Evolutionary conservation across 2,797 vertebrate species (phyloP).

Genomic region (Sylvia borin): DNA sequence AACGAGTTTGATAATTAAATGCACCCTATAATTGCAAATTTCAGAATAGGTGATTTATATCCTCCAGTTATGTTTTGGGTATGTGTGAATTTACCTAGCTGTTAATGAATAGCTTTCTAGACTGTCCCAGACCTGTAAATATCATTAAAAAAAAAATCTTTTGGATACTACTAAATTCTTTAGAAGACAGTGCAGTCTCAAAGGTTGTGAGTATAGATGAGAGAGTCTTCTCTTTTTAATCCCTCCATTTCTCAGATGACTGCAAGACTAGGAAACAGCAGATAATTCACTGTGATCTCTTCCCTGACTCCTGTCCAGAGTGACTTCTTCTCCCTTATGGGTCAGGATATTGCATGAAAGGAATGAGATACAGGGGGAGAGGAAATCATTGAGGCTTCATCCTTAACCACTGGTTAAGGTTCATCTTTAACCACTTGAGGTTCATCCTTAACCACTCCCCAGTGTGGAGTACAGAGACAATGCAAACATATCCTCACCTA

Average conservation of each 20-base stretch:
- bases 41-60: not conserved
- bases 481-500: not conserved
- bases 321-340: not conserved
- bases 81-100: not conserved
- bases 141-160: not conserved
- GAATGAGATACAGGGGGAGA: not conserved
- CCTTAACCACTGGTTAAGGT: not conserved
- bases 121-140: not conserved
- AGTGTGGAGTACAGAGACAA: not conserved
- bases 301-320: not conserved
- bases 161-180: not conserved
- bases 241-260: not conserved
- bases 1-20: not conserved
- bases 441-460: not conserved
- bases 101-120: not conserved
- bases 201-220: not conserved
- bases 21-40: not conserved
- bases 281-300: not conserved
- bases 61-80: not conserved
- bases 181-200: not conserved
- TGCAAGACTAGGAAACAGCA: not conserved
- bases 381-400: not conserved
- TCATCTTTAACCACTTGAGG: too few relatives aligned
- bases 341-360: not conserved
- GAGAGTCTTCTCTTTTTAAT: not conserved